Evolutionary conservation across 2,113 vertebrate species (phyloP).

Genomic region (Murina feae): DNA sequence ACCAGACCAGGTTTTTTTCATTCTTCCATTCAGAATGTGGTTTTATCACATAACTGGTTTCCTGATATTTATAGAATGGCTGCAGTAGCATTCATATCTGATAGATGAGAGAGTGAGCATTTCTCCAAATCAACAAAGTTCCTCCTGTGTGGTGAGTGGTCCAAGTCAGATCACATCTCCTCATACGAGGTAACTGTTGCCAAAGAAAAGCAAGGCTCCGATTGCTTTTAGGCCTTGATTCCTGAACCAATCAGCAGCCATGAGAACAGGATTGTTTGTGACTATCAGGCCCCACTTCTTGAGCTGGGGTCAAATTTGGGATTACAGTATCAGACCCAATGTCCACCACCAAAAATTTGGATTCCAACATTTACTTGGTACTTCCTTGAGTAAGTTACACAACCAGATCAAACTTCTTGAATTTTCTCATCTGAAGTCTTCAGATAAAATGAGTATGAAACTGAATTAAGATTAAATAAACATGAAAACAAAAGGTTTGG

Average conservation of each 20-base stretch:
- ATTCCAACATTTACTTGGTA: background rate
- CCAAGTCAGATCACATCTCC: background rate
- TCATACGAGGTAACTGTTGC: background rate
- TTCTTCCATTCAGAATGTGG: background rate
- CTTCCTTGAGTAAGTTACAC: background rate
- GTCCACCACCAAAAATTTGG: background rate
- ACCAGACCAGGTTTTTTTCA: background rate
- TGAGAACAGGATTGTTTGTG: background rate
- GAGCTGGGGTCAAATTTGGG: background rate
- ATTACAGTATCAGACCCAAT: background rate
- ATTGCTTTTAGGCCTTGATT: background rate
- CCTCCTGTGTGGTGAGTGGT: background rate
- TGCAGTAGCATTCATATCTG: background rate
- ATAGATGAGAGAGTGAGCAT: background rate
- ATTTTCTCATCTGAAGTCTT: background rate
- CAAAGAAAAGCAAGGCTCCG: background rate
- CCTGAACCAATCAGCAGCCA: background rate
- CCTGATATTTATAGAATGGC: background rate
- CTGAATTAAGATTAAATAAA: background rate
- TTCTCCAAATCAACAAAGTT: background rate
- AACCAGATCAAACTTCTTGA: background rate
- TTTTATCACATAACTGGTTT: background rate
- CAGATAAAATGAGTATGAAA: background rate
- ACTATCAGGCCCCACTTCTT: background rate
- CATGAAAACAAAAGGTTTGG: background rate